Evolutionary conservation across 2,888 invertebrate genomes (phyloP).

Genomic region (Mystacides longicornis): DNA sequence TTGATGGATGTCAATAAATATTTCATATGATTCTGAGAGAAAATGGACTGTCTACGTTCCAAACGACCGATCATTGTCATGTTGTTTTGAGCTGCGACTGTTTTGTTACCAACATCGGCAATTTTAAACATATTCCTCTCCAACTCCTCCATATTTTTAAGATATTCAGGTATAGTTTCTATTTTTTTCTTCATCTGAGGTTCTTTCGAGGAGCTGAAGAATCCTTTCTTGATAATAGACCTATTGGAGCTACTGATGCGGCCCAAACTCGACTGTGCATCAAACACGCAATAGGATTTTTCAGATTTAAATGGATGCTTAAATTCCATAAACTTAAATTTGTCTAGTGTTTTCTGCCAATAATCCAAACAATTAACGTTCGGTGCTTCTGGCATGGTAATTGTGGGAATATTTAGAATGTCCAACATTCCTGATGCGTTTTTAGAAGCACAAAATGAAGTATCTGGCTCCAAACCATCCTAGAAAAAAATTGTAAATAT

Average conservation of each 20-base stretch:
- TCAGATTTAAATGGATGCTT: slow-evolving; percentile 14
- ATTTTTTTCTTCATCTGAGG: background rate
- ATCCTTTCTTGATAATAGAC: background rate
- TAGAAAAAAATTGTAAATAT: slow-evolving; percentile 15
- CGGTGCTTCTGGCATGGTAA: background rate
- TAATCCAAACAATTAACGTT: slow-evolving; percentile 8
- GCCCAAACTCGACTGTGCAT: background rate
- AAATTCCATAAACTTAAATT: slow-evolving; percentile 13
- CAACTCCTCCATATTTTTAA: slow-evolving; percentile 17
- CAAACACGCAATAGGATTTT: background rate
- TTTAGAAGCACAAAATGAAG: background rate
- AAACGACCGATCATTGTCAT: slow-evolving; percentile 8
- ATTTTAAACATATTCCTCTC: slow-evolving; percentile 18
- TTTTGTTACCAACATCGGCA: slow-evolving; percentile 13
- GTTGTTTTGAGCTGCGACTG: slow-evolving; percentile 5
- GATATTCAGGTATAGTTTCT: slow-evolving; percentile 12
- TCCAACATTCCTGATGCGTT: slow-evolving; percentile 10
- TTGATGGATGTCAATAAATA: slow-evolving; percentile 14
- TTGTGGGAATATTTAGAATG: slow-evolving; percentile 9
- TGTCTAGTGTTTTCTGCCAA: slow-evolving; percentile 15
- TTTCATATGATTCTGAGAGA: slow-evolving; percentile 13
- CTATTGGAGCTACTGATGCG: background rate
- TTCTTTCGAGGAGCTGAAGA: background rate
- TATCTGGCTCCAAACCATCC: slow-evolving; percentile 9
- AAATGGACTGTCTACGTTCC: slow-evolving; percentile 7